Conservation (phyloP, 2,113 vertebrate species). For the Anolis sagrei region DNA sequence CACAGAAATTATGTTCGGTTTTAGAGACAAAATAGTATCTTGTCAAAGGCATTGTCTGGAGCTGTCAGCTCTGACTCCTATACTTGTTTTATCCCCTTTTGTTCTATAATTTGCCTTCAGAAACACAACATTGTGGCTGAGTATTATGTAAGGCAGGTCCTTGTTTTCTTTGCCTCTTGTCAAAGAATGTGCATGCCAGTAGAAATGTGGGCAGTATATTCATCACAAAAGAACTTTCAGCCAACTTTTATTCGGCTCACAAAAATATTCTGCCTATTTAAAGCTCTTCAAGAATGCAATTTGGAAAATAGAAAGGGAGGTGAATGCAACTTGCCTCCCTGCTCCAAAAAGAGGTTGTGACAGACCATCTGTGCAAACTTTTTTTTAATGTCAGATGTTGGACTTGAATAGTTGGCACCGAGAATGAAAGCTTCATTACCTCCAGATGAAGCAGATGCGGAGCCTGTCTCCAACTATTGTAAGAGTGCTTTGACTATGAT, state of each 20-base stretch:
- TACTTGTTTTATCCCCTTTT: slow-evolving; percentile 46
- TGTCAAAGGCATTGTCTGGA: slow-evolving; percentile 36
- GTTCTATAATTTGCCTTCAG: slow-evolving; percentile 30
- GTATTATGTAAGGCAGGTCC: slow-evolving; percentile 42
- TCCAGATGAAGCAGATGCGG: slow-evolving; percentile 66
- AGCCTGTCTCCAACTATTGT: slow-evolving; percentile 44
- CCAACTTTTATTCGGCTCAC: slow-evolving; percentile 50
- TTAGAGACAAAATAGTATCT: slow-evolving; percentile 31
- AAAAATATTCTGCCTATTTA: slow-evolving; percentile 61
- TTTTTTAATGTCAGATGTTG: slow-evolving; percentile 44
- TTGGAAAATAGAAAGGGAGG: slow-evolving; percentile 53
- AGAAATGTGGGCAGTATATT: slow-evolving; percentile 49
- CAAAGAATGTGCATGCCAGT: slow-evolving; percentile 45
- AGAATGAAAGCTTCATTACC: slow-evolving; percentile 60
- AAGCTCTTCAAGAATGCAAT: slow-evolving; percentile 53
- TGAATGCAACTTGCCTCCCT: slow-evolving; percentile 31
- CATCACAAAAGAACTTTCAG: slow-evolving; percentile 57
- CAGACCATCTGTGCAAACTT: slow-evolving; percentile 61
- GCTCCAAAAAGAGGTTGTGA: slow-evolving; percentile 62
- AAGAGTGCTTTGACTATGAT: slow-evolving; percentile 36
- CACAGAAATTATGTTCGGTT: slow-evolving; percentile 13
- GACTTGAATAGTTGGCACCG: slow-evolving; percentile 48
- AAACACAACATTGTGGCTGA: slow-evolving; percentile 43
- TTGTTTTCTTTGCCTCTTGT: slow-evolving; percentile 56
- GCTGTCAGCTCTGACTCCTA: slow-evolving; percentile 34